Evolutionary conservation across 2,888 invertebrate genomes (phyloP).

Genomic region (Zelleria hepariella): DNA sequence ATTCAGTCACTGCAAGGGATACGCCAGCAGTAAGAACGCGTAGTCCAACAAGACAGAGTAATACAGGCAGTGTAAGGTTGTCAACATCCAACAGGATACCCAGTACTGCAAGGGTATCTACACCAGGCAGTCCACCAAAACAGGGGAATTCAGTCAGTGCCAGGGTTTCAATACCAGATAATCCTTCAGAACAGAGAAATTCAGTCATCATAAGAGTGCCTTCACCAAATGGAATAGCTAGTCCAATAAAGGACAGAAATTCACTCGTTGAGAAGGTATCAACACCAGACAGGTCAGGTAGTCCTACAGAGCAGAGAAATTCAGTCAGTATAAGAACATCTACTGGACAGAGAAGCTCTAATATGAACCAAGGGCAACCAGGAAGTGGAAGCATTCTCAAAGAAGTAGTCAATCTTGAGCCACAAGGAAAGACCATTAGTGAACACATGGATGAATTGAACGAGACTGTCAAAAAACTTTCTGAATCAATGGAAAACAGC

Average conservation of each 20-base stretch:
- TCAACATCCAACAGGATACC: too few species aligned
- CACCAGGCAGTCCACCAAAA: not conserved
- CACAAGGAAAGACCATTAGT: slow-evolving; percentile 29
- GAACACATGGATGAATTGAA: slow-evolving; percentile 36
- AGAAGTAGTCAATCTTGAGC: slow-evolving; percentile 22
- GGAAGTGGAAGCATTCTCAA: not conserved
- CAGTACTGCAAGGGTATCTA: too few species aligned
- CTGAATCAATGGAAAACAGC: slow-evolving; percentile 22
- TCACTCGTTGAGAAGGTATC: not conserved
- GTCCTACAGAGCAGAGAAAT: not conserved
- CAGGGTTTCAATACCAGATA: not conserved
- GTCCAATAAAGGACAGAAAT: not conserved
- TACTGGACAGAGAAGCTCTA: not conserved
- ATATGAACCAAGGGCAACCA: too few species aligned
- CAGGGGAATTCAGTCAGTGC: not conserved
- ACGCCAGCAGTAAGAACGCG: too few species aligned
- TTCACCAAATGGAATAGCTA: too few species aligned
- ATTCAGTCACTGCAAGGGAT: too few species aligned
- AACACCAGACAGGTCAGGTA: not conserved
- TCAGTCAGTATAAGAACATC: not conserved
- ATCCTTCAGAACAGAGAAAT: not conserved
- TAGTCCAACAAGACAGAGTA: too few species aligned
- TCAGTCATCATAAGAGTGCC: not conserved
- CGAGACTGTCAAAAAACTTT: slow-evolving; percentile 30
- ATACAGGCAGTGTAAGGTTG: too few species aligned